Evolutionary conservation across 2,797 vertebrate species (phyloP), one percentile per base, ranked within the genome.

Genomic region (Gymnodraco acuticeps): DNA sequence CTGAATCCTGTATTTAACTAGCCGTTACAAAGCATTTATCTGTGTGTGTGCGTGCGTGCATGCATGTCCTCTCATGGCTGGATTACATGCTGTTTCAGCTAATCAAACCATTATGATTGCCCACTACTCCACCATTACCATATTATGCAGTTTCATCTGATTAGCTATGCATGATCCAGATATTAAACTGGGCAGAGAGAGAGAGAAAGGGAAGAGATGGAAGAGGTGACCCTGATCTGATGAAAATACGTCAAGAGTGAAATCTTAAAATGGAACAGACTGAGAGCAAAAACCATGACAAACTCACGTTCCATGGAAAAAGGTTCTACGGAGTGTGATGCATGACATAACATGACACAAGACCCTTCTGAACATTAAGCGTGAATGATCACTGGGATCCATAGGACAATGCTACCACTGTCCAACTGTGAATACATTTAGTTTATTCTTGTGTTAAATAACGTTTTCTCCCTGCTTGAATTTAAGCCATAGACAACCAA

Each of bases 81-180:
- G 51, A 78, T 67, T 53, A 48, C 72, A 52, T 41, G 31, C 67
- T 58, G 72, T 63, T 81, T 68, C 46, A 77, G 74, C 66, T 78
- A 69, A 82, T 84, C 46, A 81, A 81, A 73, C 65, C 58, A 80
- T 60, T 80, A 75, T 64, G 43, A 77, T 64, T 70, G 51, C 50
- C 60, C 23, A 55, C 75, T 77, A 76, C 33, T 38, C 33, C 75
- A 48, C 16, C 61, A 77, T 84, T 82, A 80, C 33, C 42, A 76
- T 75, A 82, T 78, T 78, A 66, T 81, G 59, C 61, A 77, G 74
- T 75, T 87, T 81, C 17, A 81, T 68, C 50, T 46, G 41, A 82
- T 84, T 82, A 75, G 67, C 71, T 84, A 72, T 77, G 73, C 71
- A 64, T 72, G 73, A 76, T 75, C 50, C 61, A 77, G 52, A 84